Base-by-base conservation (phyloP, 2,888 invertebrate genomes). In the Orgyia antiqua region DNA sequence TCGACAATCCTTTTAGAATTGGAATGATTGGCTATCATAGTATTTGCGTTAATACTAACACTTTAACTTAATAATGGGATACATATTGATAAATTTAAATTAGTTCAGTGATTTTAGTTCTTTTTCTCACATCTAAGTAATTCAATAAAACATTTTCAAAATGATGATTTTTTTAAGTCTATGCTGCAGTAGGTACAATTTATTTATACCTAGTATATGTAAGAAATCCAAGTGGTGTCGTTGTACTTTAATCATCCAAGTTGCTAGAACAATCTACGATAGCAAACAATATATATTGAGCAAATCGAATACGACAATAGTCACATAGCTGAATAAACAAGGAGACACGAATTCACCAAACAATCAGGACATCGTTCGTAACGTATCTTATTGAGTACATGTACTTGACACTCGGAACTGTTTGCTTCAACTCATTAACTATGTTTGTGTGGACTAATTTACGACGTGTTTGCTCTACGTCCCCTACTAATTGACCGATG, bases 361-460 rank as follows among this genome's bases (percentile, higher is more conserved):
- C 78, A 79, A 73, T 70, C 64, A 49, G 56, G 57, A 77, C 74
- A 75, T 48, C 62, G 59, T 57, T 66, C 44, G 51, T 58, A 70
- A 68, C 54, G 54, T 46, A 68, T 74, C 74, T 72, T 76, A 83
- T 80, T 79, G 72, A 73, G 50, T 71, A 77, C 78, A 77, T 79
- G 79, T 70, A 74, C 77, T 71, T 69, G 76, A 68, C 66, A 63
- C 65, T 61, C 49, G 46, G 61, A 52, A 46, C 42, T 80, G 82
- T 82, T 79, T 78, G 74, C 69, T 45, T 51, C 57, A 57, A 59
- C 76, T 83, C 83, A 80, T 84, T 80, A 77, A 68, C 58, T 63
- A 41, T 80, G 83, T 80, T 80, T 79, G 80, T 68, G 68, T 68
- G 64, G 51, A 58, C 67, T 78, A 72, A 83, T 83, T 86, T 83